These are phyloP conservation scores for Perodicticus potto DNA, from an alignment of 2,797 vertebrate species.

Conservation along the genomic window DNA sequence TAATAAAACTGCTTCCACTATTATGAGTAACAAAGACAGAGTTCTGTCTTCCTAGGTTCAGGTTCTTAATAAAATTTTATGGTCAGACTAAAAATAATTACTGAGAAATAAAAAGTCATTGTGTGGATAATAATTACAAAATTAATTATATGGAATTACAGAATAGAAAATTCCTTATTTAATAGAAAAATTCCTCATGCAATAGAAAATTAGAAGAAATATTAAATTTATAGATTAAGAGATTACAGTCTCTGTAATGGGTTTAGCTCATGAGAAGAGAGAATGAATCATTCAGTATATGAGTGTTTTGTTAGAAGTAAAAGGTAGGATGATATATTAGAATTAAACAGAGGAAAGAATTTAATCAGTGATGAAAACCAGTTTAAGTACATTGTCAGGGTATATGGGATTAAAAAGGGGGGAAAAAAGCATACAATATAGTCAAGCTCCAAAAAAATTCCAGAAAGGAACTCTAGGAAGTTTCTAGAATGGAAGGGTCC, in stretches of 20 bases:
- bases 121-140: conserved; percentile 31
- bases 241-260: not conserved
- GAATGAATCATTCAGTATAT: not conserved
- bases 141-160: not conserved
- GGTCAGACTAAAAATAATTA: not conserved
- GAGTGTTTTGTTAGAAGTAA: not conserved
- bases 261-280: not conserved
- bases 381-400: not conserved
- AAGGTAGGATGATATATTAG: not conserved
- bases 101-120: conserved; percentile 15
- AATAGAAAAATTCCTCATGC: not conserved
- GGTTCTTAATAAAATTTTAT: not conserved
- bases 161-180: not conserved
- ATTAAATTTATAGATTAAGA: not conserved
- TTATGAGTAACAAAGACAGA: not conserved
- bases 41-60: not conserved
- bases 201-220: not conserved
- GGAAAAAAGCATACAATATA: not conserved
- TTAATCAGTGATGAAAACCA: conserved; percentile 10
- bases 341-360: conserved; percentile 2
- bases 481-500: not conserved
- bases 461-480: not conserved
- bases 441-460: not conserved
- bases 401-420: not conserved
- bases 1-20: not conserved